Conservation (phyloP, 2,113 vertebrate species). For the Cephalopholis sonnerati region DNA sequence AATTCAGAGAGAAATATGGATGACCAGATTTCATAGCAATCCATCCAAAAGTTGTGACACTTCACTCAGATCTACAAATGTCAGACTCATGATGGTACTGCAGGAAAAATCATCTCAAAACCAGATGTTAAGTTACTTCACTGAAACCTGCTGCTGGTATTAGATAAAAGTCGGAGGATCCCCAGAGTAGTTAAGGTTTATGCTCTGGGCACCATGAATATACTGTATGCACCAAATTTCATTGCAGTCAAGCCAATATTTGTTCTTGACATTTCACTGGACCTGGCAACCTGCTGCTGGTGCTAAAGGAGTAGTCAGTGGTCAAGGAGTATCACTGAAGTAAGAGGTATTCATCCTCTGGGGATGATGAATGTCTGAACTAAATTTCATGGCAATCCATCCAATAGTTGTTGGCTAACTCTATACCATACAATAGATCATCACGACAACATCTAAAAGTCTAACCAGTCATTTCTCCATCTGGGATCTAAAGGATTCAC, state of each 20-base stretch:
- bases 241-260: neutral
- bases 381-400: neutral
- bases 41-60: too few species aligned
- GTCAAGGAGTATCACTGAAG: neutral
- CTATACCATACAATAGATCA: neutral
- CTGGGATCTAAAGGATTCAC: neutral
- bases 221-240: neutral
- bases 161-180: neutral
- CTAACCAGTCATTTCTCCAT: neutral
- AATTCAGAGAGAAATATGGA: too few species aligned
- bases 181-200: neutral
- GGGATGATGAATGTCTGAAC: neutral
- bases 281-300: neutral
- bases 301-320: neutral
- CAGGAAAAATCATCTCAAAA: too few species aligned
- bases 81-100: too few species aligned
- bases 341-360: neutral
- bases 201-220: neutral
- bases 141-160: too few species aligned
- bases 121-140: too few species aligned
- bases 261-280: neutral
- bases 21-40: too few species aligned
- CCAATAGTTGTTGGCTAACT: neutral
- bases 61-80: too few species aligned
- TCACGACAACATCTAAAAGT: neutral